Evolutionary conservation across 2,888 invertebrate species (phyloP).

Genomic region (Villa cingulata): DNA sequence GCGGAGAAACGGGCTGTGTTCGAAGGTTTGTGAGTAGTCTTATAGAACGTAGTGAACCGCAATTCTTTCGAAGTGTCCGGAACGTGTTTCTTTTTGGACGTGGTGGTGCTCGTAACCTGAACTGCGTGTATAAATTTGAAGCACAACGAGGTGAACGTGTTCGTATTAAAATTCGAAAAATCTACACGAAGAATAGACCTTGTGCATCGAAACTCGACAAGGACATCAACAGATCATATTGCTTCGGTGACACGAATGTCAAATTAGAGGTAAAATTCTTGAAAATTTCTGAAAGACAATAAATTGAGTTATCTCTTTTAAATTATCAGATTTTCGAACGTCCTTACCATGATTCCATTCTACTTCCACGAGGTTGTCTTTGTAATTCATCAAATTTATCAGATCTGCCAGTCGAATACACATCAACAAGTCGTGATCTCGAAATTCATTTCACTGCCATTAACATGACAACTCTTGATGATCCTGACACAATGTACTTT

Average conservation of each 20-base stretch:
- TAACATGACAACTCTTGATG: slow-evolving; percentile 73
- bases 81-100: slow-evolving; percentile 78
- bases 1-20: slow-evolving; percentile 52
- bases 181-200: slow-evolving; percentile 46
- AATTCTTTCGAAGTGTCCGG: slow-evolving; percentile 63
- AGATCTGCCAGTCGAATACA: slow-evolving; percentile 56
- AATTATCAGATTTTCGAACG: slow-evolving; percentile 48
- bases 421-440: slow-evolving; percentile 60
- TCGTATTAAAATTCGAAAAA: slow-evolving; percentile 57
- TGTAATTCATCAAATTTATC: slow-evolving; percentile 48
- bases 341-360: slow-evolving; percentile 57
- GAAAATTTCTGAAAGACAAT: background rate
- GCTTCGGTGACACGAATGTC: slow-evolving; percentile 55
- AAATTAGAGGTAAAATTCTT: slow-evolving; percentile 44
- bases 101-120: slow-evolving; percentile 69
- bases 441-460: slow-evolving; percentile 70
- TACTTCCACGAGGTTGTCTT: slow-evolving; percentile 64
- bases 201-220: slow-evolving; percentile 37
- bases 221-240: slow-evolving; percentile 55
- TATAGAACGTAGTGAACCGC: slow-evolving; percentile 44
- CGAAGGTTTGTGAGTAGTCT: slow-evolving; percentile 56
- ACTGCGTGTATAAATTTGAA: slow-evolving; percentile 81
- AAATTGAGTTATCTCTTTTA: background rate
- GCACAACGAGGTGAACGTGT: slow-evolving; percentile 70
- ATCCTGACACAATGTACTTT: slow-evolving; percentile 72